Evolutionary conservation across 2,888 invertebrate species (phyloP).

Genomic region (Coleophora flavipennella): DNA sequence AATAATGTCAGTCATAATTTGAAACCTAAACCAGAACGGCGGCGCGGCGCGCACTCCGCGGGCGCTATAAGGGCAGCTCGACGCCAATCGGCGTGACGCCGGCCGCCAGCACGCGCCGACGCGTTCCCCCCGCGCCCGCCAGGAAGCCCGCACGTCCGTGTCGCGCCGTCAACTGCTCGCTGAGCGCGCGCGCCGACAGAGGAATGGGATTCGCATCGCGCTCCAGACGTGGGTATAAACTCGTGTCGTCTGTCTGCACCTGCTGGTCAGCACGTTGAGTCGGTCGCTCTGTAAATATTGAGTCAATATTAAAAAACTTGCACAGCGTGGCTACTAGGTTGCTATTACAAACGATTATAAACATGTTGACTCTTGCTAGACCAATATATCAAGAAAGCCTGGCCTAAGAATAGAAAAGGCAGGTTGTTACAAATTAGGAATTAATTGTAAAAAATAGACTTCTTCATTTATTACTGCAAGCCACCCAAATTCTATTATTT

Average conservation of each 20-base stretch:
- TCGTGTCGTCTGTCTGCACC: conserved; percentile 49
- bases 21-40: neutral
- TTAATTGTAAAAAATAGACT: too few relatives aligned
- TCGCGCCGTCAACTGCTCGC: neutral
- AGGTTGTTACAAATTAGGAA: too few relatives aligned
- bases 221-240: conserved; percentile 20
- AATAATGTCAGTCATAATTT: too few relatives aligned
- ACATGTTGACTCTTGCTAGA: too few relatives aligned
- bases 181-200: neutral
- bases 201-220: neutral
- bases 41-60: neutral
- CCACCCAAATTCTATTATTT: too few relatives aligned
- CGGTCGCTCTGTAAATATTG: conserved; percentile 29
- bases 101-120: conserved; percentile 1
- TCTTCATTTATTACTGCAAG: too few relatives aligned
- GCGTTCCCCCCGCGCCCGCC: neutral
- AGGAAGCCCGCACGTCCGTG: neutral
- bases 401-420: too few relatives aligned
- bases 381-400: too few relatives aligned
- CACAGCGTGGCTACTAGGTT: too few relatives aligned
- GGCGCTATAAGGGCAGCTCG: conserved; percentile 8
- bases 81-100: conserved; percentile 1
- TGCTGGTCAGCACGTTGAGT: conserved; percentile 34
- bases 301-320: too few relatives aligned
- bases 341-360: too few relatives aligned